Evolutionary conservation across 2,113 vertebrate genomes (phyloP), one percentile per base, ranked within the genome.

Genomic region (Aspiorhynchus laticeps): DNA sequence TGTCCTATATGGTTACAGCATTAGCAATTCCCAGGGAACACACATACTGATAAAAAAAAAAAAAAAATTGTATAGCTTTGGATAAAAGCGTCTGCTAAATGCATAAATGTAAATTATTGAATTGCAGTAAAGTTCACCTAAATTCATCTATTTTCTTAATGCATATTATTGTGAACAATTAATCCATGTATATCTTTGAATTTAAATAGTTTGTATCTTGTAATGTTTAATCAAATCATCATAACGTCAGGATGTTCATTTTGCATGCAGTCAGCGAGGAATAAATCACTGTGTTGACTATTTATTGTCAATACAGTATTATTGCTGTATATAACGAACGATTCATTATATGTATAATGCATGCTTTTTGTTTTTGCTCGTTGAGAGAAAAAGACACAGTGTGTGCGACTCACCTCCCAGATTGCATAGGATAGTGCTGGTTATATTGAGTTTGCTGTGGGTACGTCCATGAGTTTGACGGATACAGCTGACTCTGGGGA

Each of bases 401-500:
- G 21, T n/a, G n/a, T 0, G 38, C 12, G 3, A 84, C 88, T 87
- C 38, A 90, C 89, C 89, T 91, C 86, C 80, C 90, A 87, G 91
- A 85, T 87, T 92, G 91, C 90, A 90, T 87, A 88, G 90, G 83
- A 86, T 89, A 91, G 81, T 88, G 87, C 80, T 88, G 87, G 88
- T 51, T 89, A 56, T 90, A 91, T 24, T 86, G 65, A 76, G 88
- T 11, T 59, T 80, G 89, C 86, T 90, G 89, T 21, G 88, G 36
- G 38, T 85, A 84, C 17, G 24, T 31, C 89, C 91, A 92, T 41
- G 90, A 53, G 83, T 75, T 89, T 26, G 90, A 79, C 61, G 86
- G 63, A 86, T 77, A 90, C 73, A 90, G 87, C 48, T 81, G 87
- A 81, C 63, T 90, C 91, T 92, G 86, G 41, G 36, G 26, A 80